phyloP scores from a whole-genome alignment of 2,888 invertebrate genomes.

The Dioctria linearis region DNA sequence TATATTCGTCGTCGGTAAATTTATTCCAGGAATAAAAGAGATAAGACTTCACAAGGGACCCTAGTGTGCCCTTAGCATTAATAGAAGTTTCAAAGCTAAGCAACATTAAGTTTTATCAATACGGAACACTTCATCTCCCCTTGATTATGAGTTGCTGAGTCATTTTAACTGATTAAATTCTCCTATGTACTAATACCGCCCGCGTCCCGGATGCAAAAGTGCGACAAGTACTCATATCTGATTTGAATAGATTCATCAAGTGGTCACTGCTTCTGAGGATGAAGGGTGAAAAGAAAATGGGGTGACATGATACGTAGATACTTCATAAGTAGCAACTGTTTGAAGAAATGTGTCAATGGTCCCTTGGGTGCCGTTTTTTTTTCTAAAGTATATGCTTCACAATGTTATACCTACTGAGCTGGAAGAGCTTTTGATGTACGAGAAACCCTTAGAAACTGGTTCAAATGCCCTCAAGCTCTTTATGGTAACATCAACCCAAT shows the following conservation, averaged over 20 bases:
- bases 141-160: conserved; percentile 7
- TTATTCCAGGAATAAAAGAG: conserved; percentile 1
- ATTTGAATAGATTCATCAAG: conserved; percentile 17
- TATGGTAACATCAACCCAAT: conserved; percentile 13
- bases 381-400: neutral
- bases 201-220: conserved; percentile 11
- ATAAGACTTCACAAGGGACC: neutral
- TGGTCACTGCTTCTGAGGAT: conserved; percentile 4
- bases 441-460: neutral
- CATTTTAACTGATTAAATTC: conserved; percentile 18
- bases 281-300: conserved; percentile 20
- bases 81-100: neutral
- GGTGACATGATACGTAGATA: neutral
- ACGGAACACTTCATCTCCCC: neutral
- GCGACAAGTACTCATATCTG: conserved; percentile 11
- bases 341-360: conserved; percentile 44
- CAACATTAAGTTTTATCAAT: conserved; percentile 15
- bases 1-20: neutral
- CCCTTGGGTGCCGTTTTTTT: conserved; percentile 14
- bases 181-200: neutral
- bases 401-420: neutral
- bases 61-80: too few relatives aligned
- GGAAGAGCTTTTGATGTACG: neutral
- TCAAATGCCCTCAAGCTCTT: neutral
- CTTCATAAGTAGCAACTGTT: conserved; percentile 21